phyloP scores from a whole-genome alignment of 2,888 invertebrate genomes.

The Leucozona laternaria region DNA sequence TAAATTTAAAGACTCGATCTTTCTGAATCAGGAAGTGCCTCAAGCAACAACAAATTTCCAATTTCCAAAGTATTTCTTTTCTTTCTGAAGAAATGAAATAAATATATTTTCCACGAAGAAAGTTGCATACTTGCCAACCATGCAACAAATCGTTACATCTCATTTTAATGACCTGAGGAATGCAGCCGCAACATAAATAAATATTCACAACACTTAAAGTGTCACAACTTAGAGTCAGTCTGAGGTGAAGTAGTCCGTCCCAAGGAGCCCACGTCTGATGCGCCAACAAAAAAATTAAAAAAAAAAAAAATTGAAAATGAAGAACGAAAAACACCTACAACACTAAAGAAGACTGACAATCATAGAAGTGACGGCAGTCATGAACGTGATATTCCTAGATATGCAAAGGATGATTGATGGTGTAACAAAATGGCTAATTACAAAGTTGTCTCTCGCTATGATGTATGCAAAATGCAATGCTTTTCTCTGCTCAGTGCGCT shows the following conservation, averaged over 20 bases:
- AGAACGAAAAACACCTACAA: conserved; percentile 64
- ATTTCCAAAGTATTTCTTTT: neutral
- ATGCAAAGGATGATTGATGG: conserved; percentile 70
- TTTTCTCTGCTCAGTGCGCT: conserved; percentile 2
- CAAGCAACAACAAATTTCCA: neutral
- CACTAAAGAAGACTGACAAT: conserved; percentile 64
- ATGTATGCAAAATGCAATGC: conserved; percentile 62
- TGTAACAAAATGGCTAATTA: conserved; percentile 74
- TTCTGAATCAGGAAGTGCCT: conserved; percentile 1
- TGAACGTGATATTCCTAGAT: conserved; percentile 39
- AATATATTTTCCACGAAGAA: conserved; percentile 47
- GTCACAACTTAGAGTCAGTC: conserved; percentile 63
- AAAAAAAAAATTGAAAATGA: neutral
- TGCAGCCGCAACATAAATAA: conserved; percentile 73
- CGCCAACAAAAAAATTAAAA: neutral
- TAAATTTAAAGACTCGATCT: neutral
- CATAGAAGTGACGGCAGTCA: conserved; percentile 62
- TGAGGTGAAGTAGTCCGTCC: conserved; percentile 43
- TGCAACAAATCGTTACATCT: conserved; percentile 45
- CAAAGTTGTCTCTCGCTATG: conserved; percentile 66
- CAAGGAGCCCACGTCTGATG: conserved; percentile 36
- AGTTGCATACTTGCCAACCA: conserved; percentile 26
- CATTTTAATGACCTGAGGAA: conserved; percentile 65
- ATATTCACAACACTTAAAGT: conserved; percentile 75
- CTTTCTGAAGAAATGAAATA: conserved; percentile 32